These are phyloP conservation scores for Pilophorus perplexus DNA, from an alignment of 2,888 invertebrate genomes.

Conservation along the genomic window DNA sequence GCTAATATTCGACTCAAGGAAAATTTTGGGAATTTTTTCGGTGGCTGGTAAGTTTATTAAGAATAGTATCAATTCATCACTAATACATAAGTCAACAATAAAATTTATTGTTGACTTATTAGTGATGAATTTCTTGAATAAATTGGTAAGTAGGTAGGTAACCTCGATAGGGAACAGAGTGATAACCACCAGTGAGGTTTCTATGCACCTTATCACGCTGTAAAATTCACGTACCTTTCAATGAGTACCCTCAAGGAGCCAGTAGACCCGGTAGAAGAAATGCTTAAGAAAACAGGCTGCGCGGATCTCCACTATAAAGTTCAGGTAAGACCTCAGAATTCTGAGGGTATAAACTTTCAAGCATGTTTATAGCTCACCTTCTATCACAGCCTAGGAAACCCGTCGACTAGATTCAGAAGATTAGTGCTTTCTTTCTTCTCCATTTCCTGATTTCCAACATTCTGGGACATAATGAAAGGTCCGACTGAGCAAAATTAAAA, in stretches of 20 bases:
- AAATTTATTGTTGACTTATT: too few species aligned
- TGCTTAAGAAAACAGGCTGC: slow-evolving; percentile 89
- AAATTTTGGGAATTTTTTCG: neutral
- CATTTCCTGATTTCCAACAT: slow-evolving; percentile 26
- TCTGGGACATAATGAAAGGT: too few species aligned
- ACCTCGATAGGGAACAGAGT: too few species aligned
- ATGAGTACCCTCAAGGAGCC: slow-evolving; percentile 16
- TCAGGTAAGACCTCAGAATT: slow-evolving; percentile 69
- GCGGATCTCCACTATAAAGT: slow-evolving; percentile 85
- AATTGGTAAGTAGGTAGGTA: too few species aligned
- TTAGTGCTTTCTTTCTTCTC: slow-evolving; percentile 30
- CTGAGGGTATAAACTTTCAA: too few species aligned
- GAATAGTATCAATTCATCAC: too few species aligned
- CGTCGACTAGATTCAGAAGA: neutral
- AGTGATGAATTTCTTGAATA: too few species aligned
- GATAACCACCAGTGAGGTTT: slow-evolving; percentile 3
- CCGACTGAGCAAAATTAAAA: too few species aligned
- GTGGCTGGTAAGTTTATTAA: neutral
- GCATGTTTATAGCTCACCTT: slow-evolving; percentile 4
- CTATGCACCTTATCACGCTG: neutral
- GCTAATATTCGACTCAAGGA: neutral
- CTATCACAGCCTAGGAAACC: too few species aligned
- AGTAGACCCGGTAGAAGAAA: slow-evolving; percentile 81
- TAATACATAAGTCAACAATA: too few species aligned
- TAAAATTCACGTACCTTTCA: too few species aligned